phyloP scores from a whole-genome alignment of 2,888 invertebrate species.

The Coleophora flavipennella region DNA sequence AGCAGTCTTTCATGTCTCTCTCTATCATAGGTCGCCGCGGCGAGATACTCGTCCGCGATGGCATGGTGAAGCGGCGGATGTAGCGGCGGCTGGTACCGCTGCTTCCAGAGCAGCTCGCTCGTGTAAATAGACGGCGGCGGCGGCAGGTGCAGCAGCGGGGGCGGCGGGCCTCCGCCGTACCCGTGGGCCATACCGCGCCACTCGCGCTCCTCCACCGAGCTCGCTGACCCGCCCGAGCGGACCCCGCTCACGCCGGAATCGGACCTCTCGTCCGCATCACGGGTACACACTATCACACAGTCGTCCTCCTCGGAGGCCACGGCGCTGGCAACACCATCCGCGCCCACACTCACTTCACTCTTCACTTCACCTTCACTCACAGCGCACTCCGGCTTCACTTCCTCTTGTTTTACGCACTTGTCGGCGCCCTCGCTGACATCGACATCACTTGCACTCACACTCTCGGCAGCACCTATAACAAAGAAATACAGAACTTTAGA shows the following conservation, averaged over 20 bases:
- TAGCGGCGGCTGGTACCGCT: slow-evolving; percentile 71
- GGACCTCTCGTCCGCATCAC: slow-evolving; percentile 72
- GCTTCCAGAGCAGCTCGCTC: slow-evolving; percentile 75
- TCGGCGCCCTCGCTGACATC: slow-evolving; percentile 54
- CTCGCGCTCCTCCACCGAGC: slow-evolving; percentile 83
- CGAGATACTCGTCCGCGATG: slow-evolving; percentile 63
- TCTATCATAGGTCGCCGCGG: slow-evolving; percentile 73
- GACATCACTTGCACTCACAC: slow-evolving; percentile 58
- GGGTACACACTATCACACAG: slow-evolving; percentile 76
- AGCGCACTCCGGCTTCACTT: slow-evolving; percentile 36
- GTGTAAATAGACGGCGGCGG: slow-evolving; percentile 67
- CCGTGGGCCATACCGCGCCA: slow-evolving; percentile 83
- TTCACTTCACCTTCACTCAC: slow-evolving; percentile 61
- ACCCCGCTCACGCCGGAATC: slow-evolving; percentile 84
- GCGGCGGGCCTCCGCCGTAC: slow-evolving; percentile 77
- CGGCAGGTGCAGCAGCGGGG: slow-evolving; percentile 61
- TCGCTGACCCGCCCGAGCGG: slow-evolving; percentile 80
- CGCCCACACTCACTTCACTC: slow-evolving; percentile 61
- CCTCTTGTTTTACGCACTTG: slow-evolving; percentile 60
- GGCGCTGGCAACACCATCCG: slow-evolving; percentile 68
- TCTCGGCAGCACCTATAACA: slow-evolving; percentile 61
- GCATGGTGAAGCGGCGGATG: slow-evolving; percentile 68
- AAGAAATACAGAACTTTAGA: slow-evolving; percentile 8
- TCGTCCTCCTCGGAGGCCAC: slow-evolving; percentile 76
- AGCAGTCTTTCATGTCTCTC: slow-evolving; percentile 79